Evolutionary conservation across 23 tunicate genomes (phyloP).

Genomic region (Oikopleura albicans): DNA sequence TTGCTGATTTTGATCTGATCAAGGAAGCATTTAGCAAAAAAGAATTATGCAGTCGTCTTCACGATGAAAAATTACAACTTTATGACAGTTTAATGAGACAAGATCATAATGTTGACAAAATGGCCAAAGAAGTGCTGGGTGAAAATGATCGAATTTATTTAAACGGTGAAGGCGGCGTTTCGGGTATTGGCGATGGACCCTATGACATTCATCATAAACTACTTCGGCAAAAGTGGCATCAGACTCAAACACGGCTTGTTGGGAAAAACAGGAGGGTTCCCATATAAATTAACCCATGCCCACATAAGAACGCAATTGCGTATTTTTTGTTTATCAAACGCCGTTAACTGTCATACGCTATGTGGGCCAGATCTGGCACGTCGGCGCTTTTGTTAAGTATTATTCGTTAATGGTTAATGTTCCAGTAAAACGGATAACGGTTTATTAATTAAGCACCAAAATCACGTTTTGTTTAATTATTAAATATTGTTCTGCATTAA

Average conservation of each 20-base stretch:
- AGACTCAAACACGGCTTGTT: background rate
- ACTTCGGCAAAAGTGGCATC: background rate
- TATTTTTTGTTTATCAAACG: too few relatives aligned
- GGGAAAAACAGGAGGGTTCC: too few relatives aligned
- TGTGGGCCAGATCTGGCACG: too few relatives aligned
- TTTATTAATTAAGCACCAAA: too few relatives aligned
- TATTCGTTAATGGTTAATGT: too few relatives aligned
- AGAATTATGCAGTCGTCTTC: background rate
- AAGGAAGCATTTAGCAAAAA: background rate
- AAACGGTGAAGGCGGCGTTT: background rate
- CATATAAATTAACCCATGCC: too few relatives aligned
- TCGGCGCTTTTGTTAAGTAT: too few relatives aligned
- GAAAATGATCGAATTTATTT: background rate
- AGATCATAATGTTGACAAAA: background rate
- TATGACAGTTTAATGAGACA: background rate
- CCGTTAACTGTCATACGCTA: too few relatives aligned
- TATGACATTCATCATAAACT: background rate
- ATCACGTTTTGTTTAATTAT: too few relatives aligned
- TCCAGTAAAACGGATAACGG: too few relatives aligned
- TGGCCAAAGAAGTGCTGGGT: background rate
- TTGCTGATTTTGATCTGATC: background rate
- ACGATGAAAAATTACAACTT: background rate
- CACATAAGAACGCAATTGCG: too few relatives aligned
- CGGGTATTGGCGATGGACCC: slow-evolving; percentile 1
- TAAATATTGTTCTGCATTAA: too few relatives aligned